Evolutionary conservation across 2,888 invertebrate species (phyloP).

Genomic region (Calliscelio sp.): DNA sequence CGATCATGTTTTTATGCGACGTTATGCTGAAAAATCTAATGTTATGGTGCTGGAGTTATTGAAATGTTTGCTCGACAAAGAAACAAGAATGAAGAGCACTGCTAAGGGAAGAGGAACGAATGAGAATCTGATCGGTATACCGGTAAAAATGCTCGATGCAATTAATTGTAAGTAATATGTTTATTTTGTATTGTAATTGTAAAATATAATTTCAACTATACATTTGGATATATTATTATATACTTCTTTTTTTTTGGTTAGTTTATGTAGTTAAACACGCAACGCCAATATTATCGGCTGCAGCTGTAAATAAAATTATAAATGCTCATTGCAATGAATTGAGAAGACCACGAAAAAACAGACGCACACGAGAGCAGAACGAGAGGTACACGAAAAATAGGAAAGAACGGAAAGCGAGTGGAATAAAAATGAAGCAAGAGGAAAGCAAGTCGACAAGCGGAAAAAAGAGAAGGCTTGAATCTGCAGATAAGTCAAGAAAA

Average conservation of each 20-base stretch:
- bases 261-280: not conserved
- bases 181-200: not conserved
- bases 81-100: not conserved
- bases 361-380: not conserved
- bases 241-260: not conserved
- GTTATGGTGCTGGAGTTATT: not conserved
- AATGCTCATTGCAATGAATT: slow-evolving; percentile 24
- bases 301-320: not conserved
- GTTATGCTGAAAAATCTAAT: not conserved
- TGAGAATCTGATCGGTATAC: not conserved
- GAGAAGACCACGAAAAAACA: not conserved
- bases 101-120: not conserved
- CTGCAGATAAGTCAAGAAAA: too few species aligned
- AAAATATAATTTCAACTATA: too few species aligned
- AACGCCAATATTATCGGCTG: not conserved
- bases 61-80: slow-evolving; percentile 2
- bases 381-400: too few species aligned
- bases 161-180: slow-evolving; percentile 17
- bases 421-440: too few species aligned
- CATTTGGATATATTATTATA: not conserved
- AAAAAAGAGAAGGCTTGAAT: too few species aligned
- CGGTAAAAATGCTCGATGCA: not conserved
- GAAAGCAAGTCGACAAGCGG: too few species aligned
- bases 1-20: slow-evolving; percentile 9
- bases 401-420: too few species aligned